phyloP scores from a whole-genome alignment of 2,113 vertebrate genomes.

The Orthochromis malagaraziensis region DNA sequence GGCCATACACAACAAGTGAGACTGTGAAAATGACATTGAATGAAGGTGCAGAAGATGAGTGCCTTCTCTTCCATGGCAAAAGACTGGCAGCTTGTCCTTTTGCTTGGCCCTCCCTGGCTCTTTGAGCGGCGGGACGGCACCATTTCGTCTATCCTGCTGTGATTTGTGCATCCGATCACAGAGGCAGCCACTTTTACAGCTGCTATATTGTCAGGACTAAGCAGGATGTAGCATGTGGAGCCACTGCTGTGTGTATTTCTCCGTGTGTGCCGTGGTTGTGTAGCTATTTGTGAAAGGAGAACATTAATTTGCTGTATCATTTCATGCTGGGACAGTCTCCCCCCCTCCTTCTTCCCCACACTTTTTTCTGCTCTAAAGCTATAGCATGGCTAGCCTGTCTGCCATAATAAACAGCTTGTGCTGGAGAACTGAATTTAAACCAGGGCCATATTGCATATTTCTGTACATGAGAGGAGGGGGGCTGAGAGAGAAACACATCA shows the following conservation, averaged over 20 bases:
- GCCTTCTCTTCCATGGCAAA: neutral
- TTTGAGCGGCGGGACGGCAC: slow-evolving; percentile 1
- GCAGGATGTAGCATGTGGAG: slow-evolving; percentile 53
- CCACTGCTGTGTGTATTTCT: slow-evolving; percentile 40
- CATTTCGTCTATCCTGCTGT: slow-evolving; percentile 47
- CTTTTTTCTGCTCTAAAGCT: neutral
- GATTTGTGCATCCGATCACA: slow-evolving; percentile 67
- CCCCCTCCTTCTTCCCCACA: neutral
- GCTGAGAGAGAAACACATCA: slow-evolving; percentile 63
- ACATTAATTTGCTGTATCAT: slow-evolving; percentile 76
- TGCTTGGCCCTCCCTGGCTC: slow-evolving; percentile 1
- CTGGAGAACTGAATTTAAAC: slow-evolving; percentile 72
- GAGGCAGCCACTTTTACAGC: slow-evolving; percentile 66
- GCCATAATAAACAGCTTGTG: slow-evolving; percentile 73
- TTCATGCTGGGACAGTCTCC: slow-evolving; percentile 56
- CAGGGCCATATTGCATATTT: slow-evolving; percentile 69
- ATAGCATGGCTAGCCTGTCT: slow-evolving; percentile 44
- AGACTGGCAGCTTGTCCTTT: slow-evolving; percentile 60
- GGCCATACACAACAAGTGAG: neutral
- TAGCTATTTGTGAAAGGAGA: slow-evolving; percentile 55
- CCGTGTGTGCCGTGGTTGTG: slow-evolving; percentile 20
- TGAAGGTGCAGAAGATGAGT: neutral
- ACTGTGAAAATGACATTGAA: slow-evolving; percentile 11
- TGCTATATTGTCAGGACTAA: slow-evolving; percentile 60
- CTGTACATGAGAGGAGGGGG: slow-evolving; percentile 37